A percentile compares a stretch with the other conserved stretches of the same genome.
phyloP scores from a whole-genome alignment of 2,113 vertebrate species.

The Eolophus roseicapilla region DNA sequence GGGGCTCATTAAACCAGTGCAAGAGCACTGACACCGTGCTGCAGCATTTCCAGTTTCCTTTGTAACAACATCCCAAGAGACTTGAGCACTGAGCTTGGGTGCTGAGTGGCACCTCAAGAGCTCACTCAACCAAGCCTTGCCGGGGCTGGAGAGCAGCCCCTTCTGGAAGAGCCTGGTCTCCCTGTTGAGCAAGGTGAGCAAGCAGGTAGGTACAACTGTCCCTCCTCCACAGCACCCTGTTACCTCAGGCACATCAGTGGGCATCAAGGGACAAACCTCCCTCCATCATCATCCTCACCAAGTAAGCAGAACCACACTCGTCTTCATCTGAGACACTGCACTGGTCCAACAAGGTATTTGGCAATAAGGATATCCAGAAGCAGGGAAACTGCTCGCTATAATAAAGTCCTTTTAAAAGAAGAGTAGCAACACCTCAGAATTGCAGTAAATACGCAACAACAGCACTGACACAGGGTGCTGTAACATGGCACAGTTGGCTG shows the following conservation, averaged over 20 bases:
- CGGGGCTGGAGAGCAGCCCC: background rate
- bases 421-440: background rate
- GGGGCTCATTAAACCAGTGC: background rate
- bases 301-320: accelerated
- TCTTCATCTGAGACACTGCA: background rate
- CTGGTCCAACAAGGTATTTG: background rate
- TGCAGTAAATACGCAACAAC: background rate
- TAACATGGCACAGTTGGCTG: background rate
- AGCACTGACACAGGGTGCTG: background rate
- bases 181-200: background rate
- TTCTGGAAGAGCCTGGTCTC: background rate
- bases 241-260: accelerated
- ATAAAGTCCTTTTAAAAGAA: background rate
- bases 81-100: accelerated
- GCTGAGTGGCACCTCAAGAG: background rate
- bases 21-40: accelerated
- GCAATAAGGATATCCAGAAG: background rate
- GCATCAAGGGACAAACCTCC: background rate
- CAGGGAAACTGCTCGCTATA: background rate
- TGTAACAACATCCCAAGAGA: background rate
- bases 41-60: accelerated
- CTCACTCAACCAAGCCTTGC: accelerated
- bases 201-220: accelerated
- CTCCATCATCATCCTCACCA: background rate
- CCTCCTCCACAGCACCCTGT: background rate